Evolutionary conservation across 1,140 invertebrate species (phyloP), one percentile per base, ranked within the genome.

Genomic region (Drosophila miranda): DNA sequence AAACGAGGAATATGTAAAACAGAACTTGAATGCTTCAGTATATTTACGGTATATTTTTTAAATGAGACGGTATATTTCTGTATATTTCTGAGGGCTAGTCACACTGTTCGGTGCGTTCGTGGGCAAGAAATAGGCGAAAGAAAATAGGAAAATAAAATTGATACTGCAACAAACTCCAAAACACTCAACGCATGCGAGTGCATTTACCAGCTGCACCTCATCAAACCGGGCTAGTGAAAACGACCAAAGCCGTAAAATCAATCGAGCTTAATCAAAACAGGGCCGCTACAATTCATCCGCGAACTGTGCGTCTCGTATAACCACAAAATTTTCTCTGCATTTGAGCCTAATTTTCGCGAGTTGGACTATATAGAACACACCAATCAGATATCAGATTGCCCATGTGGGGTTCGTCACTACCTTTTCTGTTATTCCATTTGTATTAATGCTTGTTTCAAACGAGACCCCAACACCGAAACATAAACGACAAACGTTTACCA

Each of bases 301-400:
- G 63, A 75, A 60, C 26, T 60, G 30, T 62, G 52, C 57, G 63
- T 80, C 81, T 86, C 76, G 72, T 73, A 84, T 84, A 86, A 86
- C 81, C 81, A 86, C 82, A 86, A 80, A 82, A 75, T 86, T 87
- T 81, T 87, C 82, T 81, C 57, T 80, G 54, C 59, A 71, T 72
- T 83, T 63, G 60, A 55, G 60, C 67, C 82, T 76, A 74, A 69
- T 76, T 62, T 69, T 59, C 62, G 63, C 62, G 64, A 86, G 48
- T 56, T n/a, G 52, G 49, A 58, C 63, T 42, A 75, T 66, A 51
- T 48, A 21, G 30, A 44, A 14, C 21, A 26, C 34, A 21, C 14
- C 21, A 44, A 43, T 44, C 52, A 26, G 46, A 72, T 55, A 26
- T 26, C 45, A 23, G 28, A 19, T 21, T 52, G 5, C 7, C 49